Evolutionary conservation across 53 echinoderm and acorn worm genomes (phyloP).

Genomic region (Patiria pectinifera): DNA sequence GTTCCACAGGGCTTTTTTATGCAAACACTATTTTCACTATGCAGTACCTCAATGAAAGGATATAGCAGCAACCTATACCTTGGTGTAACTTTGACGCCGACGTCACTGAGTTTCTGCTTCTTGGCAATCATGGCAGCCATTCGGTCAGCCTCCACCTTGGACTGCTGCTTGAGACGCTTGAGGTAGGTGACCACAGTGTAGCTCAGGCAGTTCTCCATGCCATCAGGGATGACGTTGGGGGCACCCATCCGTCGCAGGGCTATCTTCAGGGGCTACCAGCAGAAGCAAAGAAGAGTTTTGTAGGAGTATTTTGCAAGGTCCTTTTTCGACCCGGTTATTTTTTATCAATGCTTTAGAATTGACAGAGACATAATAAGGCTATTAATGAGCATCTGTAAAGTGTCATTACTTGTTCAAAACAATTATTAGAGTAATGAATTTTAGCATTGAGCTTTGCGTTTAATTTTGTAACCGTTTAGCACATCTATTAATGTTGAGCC

Average conservation of each 20-base stretch:
- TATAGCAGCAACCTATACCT: conserved; percentile 64
- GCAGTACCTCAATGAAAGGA: too few species aligned
- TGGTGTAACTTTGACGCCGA: conserved; percentile 85
- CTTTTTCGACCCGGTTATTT: too few species aligned
- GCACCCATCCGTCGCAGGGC: conserved; percentile 97
- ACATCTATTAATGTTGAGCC: too few species aligned
- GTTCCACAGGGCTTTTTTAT: too few species aligned
- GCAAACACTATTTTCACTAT: neutral
- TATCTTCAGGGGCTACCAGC: conserved; percentile 83
- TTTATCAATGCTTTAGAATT: neutral
- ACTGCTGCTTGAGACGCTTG: conserved; percentile 96
- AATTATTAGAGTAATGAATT: too few species aligned
- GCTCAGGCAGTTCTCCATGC: conserved; percentile 97
- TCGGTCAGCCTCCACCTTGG: conserved; percentile 93
- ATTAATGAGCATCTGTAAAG: neutral
- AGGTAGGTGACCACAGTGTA: conserved; percentile 98
- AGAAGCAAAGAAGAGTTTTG: neutral
- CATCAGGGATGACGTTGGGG: conserved; percentile 96
- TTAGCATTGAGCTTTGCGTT: too few species aligned
- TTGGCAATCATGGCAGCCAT: conserved; percentile 80
- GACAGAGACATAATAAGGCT: neutral
- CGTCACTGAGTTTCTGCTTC: conserved; percentile 72
- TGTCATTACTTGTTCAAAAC: neutral
- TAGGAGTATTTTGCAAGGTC: neutral
- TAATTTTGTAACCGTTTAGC: too few species aligned